Evolutionary conservation across 2,113 vertebrate species (phyloP).

Genomic region (Saimiri boliviensis): DNA sequence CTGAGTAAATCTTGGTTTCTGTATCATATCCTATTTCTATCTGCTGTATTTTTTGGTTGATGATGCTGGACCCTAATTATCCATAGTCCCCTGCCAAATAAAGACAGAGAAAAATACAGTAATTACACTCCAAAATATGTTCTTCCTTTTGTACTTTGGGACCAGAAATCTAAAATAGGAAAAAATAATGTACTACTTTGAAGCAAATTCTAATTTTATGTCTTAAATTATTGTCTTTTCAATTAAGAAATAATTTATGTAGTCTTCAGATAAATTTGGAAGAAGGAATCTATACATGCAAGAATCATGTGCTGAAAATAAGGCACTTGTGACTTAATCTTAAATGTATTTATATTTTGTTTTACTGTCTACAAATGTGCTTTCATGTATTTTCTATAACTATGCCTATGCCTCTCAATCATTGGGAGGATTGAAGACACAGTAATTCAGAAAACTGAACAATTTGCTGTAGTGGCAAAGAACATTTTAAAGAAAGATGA

Average conservation of each 20-base stretch:
- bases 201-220: background rate
- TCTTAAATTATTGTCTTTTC: background rate
- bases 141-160: background rate
- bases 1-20: background rate
- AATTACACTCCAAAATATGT: background rate
- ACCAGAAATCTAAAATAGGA: background rate
- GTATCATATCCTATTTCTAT: background rate
- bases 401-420: background rate
- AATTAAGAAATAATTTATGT: background rate
- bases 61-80: background rate
- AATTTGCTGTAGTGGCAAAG: background rate
- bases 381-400: no score
- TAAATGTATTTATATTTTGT: background rate
- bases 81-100: background rate
- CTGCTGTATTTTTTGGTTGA: background rate
- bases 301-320: background rate
- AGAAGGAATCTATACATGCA: background rate
- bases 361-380: background rate
- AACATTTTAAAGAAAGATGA: background rate
- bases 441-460: background rate
- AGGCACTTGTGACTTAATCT: accelerated
- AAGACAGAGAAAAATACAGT: background rate
- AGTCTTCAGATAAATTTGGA: background rate
- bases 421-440: background rate
- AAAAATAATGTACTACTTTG: background rate